Evolutionary conservation across 2,113 vertebrate species (phyloP).

Genomic region (Sphyrna mokarran): DNA sequence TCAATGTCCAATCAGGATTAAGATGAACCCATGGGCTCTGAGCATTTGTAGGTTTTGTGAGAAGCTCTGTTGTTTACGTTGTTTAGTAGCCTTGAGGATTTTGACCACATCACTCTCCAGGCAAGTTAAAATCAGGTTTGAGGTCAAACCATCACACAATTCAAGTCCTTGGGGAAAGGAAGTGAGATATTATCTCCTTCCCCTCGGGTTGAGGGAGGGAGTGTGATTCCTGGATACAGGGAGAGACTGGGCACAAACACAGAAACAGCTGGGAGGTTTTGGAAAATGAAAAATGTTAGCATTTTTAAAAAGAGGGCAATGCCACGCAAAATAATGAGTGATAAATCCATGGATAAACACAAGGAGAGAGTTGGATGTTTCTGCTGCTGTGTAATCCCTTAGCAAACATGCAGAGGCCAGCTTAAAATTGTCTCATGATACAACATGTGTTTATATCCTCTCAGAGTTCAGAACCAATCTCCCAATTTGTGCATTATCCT

Average conservation of each 20-base stretch:
- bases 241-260: not conserved
- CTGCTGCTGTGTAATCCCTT: not conserved
- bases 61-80: too few species aligned
- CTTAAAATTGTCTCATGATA: not conserved
- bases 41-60: not conserved
- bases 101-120: not conserved
- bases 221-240: not conserved
- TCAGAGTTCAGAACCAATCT: not conserved
- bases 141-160: not conserved
- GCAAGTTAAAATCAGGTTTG: not conserved
- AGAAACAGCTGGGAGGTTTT: not conserved
- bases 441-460: not conserved
- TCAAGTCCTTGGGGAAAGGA: not conserved
- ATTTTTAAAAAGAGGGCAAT: not conserved
- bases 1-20: not conserved
- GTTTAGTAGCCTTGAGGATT: not conserved
- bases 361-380: not conserved
- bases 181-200: too few species aligned
- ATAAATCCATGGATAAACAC: not conserved
- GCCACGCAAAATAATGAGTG: not conserved
- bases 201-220: not conserved
- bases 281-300: not conserved
- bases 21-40: not conserved
- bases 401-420: not conserved
- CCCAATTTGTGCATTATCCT: not conserved